phyloP scores from a whole-genome alignment of 2,797 vertebrate genomes.

The Vultur gryphus region DNA sequence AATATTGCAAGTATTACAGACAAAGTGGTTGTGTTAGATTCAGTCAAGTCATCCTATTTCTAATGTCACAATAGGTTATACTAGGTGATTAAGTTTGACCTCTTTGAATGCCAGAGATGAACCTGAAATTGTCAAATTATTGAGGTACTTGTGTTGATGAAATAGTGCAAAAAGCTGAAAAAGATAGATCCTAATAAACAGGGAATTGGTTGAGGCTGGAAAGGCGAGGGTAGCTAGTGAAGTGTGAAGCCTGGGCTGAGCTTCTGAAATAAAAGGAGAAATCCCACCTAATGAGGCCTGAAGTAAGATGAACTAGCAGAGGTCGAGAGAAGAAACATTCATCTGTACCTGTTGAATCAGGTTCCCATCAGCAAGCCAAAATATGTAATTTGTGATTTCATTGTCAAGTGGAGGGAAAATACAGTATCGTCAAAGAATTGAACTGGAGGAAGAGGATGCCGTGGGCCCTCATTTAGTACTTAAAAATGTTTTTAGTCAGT shows the following conservation, averaged over 20 bases:
- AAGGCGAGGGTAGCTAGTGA: neutral
- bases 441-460: neutral
- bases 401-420: neutral
- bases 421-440: neutral
- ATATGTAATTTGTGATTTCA: neutral
- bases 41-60: neutral
- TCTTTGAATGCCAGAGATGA: neutral
- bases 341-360: neutral
- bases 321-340: neutral
- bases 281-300: neutral
- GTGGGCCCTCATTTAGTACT: neutral
- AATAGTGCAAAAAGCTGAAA: neutral
- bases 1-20: neutral
- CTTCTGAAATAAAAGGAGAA: neutral
- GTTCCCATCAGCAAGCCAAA: neutral
- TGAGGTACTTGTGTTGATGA: neutral
- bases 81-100: neutral
- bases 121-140: neutral
- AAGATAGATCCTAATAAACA: neutral
- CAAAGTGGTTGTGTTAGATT: neutral
- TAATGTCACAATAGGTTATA: neutral
- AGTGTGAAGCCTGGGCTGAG: neutral
- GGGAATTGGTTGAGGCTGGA: neutral
- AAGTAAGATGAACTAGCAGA: neutral
- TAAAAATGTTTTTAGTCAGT: neutral